A percentile compares a stretch with the other conserved stretches of the same genome.
These are phyloP conservation scores for Lumbricus terrestris DNA, from an alignment of 2,888 invertebrate genomes.

Conservation along the genomic window DNA sequence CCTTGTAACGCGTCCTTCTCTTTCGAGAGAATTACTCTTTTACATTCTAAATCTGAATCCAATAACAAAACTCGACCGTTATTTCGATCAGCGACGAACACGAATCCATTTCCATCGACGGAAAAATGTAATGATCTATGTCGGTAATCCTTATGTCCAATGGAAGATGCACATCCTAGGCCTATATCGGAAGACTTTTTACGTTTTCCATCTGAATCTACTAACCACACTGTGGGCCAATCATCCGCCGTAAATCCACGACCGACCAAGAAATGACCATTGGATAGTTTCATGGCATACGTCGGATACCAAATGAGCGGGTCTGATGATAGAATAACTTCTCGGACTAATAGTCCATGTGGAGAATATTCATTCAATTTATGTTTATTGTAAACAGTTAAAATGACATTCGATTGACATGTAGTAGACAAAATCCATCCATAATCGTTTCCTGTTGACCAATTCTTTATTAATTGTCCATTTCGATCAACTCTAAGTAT, in stretches of 20 bases:
- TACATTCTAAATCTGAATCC: background rate
- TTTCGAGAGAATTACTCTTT: background rate
- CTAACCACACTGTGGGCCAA: background rate
- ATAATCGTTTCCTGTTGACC: background rate
- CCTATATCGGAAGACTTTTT: constrained; percentile 3
- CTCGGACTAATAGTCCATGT: background rate
- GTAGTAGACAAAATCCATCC: background rate
- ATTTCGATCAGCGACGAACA: background rate
- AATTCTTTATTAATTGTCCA: background rate
- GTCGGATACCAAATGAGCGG: background rate
- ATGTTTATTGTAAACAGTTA: background rate
- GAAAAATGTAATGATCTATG: background rate
- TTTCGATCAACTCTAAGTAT: background rate
- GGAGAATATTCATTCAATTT: background rate
- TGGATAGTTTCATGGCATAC: background rate
- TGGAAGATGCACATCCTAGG: background rate
- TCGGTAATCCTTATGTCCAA: background rate
- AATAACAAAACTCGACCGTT: background rate
- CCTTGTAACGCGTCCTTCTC: background rate
- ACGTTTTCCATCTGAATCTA: background rate
- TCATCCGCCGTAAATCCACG: background rate
- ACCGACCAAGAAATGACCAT: background rate
- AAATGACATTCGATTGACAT: background rate
- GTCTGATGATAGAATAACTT: background rate
- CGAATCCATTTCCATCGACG: background rate